Evolutionary conservation across 2,888 invertebrate species (phyloP).

Genomic region (Drosophila picticornis): DNA sequence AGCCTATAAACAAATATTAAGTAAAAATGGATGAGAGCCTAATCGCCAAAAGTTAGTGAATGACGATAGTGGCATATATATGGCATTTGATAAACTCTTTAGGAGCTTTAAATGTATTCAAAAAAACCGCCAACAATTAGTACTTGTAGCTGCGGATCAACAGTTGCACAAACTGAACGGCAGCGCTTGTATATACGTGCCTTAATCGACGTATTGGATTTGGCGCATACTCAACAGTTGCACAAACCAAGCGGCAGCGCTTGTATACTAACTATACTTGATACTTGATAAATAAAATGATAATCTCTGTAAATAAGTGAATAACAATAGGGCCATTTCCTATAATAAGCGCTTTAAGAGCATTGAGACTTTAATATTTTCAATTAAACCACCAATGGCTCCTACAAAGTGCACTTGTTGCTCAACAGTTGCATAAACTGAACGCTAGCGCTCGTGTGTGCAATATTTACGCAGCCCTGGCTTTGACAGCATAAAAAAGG

Average conservation of each 20-base stretch:
- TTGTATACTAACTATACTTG: neutral
- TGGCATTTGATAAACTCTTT: constrained; percentile 20
- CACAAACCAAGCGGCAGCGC: neutral
- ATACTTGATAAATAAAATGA: neutral
- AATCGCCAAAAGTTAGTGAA: neutral
- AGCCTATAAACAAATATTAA: neutral
- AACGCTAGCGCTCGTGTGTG: constrained; percentile 22
- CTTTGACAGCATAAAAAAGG: constrained; percentile 37
- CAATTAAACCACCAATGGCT: neutral
- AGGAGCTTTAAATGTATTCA: neutral
- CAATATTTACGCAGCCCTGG: constrained; percentile 27
- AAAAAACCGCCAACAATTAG: neutral
- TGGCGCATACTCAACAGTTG: neutral
- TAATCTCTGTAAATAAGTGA: neutral
- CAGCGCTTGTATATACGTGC: neutral
- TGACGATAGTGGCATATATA: neutral
- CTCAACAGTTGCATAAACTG: constrained; percentile 32
- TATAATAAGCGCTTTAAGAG: constrained; percentile 13
- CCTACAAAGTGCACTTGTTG: neutral
- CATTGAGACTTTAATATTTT: neutral
- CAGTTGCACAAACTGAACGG: neutral
- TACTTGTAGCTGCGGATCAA: neutral
- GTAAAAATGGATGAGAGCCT: neutral
- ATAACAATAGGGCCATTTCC: neutral
- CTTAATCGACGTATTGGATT: neutral